phyloP scores from a whole-genome alignment of 92 coral and sea anemone species.

The Phymanthus crucifer region DNA sequence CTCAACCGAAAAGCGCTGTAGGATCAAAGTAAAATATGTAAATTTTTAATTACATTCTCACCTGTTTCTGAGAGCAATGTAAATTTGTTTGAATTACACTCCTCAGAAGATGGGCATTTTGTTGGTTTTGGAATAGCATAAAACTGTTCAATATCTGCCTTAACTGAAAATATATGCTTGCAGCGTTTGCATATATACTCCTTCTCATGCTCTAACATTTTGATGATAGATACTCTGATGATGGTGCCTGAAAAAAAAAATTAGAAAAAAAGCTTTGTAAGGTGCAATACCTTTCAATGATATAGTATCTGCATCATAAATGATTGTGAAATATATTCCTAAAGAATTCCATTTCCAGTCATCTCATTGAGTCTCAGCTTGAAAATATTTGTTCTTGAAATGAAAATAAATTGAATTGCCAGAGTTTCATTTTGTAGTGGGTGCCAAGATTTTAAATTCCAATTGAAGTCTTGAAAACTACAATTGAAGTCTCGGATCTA shows the following conservation, averaged over 20 bases:
- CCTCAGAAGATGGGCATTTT: constrained; percentile 76
- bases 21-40: too few relatives aligned
- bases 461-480: too few relatives aligned
- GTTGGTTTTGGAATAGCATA: constrained; percentile 89
- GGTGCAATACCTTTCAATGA: neutral
- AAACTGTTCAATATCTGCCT: constrained; percentile 92
- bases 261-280: neutral
- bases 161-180: constrained; percentile 79
- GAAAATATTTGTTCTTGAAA: too few relatives aligned
- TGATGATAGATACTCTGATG: constrained; percentile 84
- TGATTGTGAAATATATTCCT: too few relatives aligned
- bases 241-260: constrained; percentile 66
- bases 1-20: too few relatives aligned
- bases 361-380: too few relatives aligned
- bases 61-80: constrained; percentile 83
- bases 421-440: too few relatives aligned
- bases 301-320: too few relatives aligned
- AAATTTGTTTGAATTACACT: constrained; percentile 82
- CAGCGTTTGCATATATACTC: constrained; percentile 86
- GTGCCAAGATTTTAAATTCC: too few relatives aligned
- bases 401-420: too few relatives aligned
- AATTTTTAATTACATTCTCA: neutral
- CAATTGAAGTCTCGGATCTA: too few relatives aligned
- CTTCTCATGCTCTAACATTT: constrained; percentile 84
- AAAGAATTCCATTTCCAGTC: too few relatives aligned